A percentile compares a stretch with the other conserved stretches of the same genome.
Evolutionary conservation across 2,888 invertebrate species (phyloP).

Genomic region (Monochamus alternatus): DNA sequence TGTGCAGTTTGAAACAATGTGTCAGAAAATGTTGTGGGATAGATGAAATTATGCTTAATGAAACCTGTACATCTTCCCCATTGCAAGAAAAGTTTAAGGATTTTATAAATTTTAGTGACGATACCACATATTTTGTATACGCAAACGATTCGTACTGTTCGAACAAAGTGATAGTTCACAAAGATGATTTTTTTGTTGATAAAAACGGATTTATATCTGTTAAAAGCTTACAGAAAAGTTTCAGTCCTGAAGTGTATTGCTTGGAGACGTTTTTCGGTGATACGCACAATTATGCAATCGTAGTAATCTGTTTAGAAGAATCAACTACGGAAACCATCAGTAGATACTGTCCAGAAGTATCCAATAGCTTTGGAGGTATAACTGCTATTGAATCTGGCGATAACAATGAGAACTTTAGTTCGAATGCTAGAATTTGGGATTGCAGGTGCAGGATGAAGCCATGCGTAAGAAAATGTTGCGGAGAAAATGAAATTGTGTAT

Average conservation of each 20-base stretch:
- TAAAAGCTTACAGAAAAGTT: conserved; percentile 7
- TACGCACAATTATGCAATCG: conserved; percentile 12
- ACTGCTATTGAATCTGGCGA: conserved; percentile 1
- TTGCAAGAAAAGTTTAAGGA: conserved; percentile 1
- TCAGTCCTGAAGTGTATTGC: conserved; percentile 24
- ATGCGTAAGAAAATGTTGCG: conserved; percentile 49
- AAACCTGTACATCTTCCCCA: conserved; percentile 1
- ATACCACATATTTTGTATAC: neutral
- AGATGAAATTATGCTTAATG: conserved; percentile 30
- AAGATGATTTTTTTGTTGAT: neutral
- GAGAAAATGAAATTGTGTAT: conserved; percentile 36
- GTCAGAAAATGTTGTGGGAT: conserved; percentile 42
- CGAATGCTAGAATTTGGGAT: neutral
- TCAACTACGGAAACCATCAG: neutral
- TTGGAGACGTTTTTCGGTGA: conserved; percentile 22
- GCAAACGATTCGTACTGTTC: conserved; percentile 13
- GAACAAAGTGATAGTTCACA: neutral
- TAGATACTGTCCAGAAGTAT: conserved; percentile 1
- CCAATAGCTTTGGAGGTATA: neutral
- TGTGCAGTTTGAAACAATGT: conserved; percentile 15
- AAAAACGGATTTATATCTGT: conserved; percentile 14
- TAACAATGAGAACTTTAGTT: neutral
- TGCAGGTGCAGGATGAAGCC: conserved; percentile 20
- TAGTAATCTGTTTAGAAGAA: conserved; percentile 19
- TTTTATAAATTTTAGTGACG: neutral